These are phyloP conservation scores for Agrotis clavis DNA, from an alignment of 2,888 invertebrate genomes.

Conservation along the genomic window DNA sequence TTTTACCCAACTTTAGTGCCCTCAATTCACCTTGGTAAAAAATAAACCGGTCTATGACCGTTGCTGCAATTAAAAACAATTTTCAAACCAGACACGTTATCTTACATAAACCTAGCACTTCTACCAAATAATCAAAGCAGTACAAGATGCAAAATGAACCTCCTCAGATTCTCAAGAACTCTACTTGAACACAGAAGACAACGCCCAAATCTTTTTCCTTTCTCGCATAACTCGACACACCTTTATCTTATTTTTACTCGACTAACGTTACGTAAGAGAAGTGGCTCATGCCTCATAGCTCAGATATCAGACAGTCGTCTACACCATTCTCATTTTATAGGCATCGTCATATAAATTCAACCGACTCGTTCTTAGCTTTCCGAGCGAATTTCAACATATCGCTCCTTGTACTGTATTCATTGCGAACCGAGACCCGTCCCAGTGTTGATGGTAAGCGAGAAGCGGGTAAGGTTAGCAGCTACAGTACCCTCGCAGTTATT, in stretches of 20 bases:
- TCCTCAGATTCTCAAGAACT: constrained; percentile 1
- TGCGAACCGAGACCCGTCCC: constrained; percentile 10
- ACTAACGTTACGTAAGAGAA: constrained; percentile 62
- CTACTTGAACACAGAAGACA: constrained; percentile 6
- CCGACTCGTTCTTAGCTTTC: constrained; percentile 53
- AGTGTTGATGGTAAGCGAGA: neutral
- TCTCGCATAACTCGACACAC: constrained; percentile 20
- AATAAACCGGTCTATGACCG: too few species aligned
- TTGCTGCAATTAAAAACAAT: neutral
- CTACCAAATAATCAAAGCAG: neutral
- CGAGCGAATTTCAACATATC: constrained; percentile 53
- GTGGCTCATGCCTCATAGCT: constrained; percentile 48
- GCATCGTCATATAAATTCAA: constrained; percentile 72
- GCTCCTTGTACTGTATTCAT: constrained; percentile 45
- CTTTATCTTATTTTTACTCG: constrained; percentile 60
- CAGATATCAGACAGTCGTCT: constrained; percentile 65
- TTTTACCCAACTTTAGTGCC: too few species aligned
- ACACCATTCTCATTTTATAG: constrained; percentile 72
- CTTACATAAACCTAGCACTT: neutral
- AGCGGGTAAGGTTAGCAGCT: neutral
- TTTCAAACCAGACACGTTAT: neutral
- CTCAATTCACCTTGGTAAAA: too few species aligned
- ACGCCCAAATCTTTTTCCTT: constrained; percentile 17
- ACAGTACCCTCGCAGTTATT: too few species aligned
- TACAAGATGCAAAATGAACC: constrained; percentile 7